A percentile compares a stretch with the other conserved stretches of the same genome.
Conservation (phyloP, 1,140 invertebrate species). For the Ephestia elutella region DNA sequence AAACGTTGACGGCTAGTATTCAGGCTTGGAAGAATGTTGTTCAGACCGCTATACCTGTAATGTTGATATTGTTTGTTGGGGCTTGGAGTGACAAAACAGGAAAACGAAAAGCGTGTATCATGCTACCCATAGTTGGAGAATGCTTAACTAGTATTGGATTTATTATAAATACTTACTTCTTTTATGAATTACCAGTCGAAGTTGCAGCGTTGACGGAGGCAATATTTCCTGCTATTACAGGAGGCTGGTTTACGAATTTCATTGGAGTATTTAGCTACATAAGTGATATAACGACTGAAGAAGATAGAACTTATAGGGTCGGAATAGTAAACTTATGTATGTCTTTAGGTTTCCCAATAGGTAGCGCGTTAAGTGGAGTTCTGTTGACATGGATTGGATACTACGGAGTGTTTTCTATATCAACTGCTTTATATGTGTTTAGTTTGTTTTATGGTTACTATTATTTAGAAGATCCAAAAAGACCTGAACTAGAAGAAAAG, state of each 20-base stretch:
- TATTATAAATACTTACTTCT: constrained; percentile 85
- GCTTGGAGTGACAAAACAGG: constrained; percentile 85
- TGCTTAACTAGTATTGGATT: constrained; percentile 84
- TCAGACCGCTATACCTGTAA: constrained; percentile 81
- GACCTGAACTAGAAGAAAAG: constrained; percentile 30
- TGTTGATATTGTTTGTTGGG: constrained; percentile 86
- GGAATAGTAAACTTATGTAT: constrained; percentile 89
- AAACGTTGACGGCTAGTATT: constrained; percentile 83
- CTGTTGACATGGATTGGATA: constrained; percentile 81
- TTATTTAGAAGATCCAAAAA: constrained; percentile 77
- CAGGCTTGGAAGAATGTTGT: constrained; percentile 86
- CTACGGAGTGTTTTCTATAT: constrained; percentile 86
- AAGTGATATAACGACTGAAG: constrained; percentile 86
- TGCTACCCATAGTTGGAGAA: constrained; percentile 87
- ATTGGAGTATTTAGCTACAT: constrained; percentile 94
- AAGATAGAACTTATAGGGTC: constrained; percentile 86
- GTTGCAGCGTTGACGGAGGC: constrained; percentile 82
- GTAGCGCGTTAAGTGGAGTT: constrained; percentile 84
- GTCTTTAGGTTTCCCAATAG: constrained; percentile 85
- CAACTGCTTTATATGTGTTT: constrained; percentile 81
- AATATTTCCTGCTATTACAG: constrained; percentile 84
- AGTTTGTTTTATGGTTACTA: constrained; percentile 82
- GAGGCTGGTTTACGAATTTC: constrained; percentile 90
- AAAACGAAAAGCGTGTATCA: constrained; percentile 86
- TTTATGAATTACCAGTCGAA: constrained; percentile 84